phyloP scores from a whole-genome alignment of 2,797 vertebrate genomes.

The Tenualosa ilisha region DNA sequence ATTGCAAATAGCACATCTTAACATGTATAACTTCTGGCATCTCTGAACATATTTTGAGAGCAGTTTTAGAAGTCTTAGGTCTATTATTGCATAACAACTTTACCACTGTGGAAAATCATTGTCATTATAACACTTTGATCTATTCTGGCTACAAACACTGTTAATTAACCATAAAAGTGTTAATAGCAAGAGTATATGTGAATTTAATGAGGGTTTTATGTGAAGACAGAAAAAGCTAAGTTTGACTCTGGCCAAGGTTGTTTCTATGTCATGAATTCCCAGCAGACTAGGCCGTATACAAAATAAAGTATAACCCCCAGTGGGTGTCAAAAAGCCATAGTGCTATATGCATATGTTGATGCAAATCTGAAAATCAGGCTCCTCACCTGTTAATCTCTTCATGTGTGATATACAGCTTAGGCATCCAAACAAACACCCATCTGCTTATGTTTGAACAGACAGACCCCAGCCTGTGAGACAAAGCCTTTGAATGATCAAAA shows the following conservation, averaged over 20 bases:
- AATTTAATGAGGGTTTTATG: not conserved
- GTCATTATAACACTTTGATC: not conserved
- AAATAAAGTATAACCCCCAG: not conserved
- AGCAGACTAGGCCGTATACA: not conserved
- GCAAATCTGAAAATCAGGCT: not conserved
- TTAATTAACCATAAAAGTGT: slow-evolving; percentile 14
- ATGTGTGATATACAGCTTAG: slow-evolving; percentile 68
- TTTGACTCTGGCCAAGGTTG: not conserved
- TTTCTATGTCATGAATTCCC: not conserved
- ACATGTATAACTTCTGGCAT: not conserved
- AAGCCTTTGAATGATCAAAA: slow-evolving; percentile 74
- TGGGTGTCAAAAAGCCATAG: not conserved
- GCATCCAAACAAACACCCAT: slow-evolving; percentile 71
- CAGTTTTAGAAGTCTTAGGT: not conserved
- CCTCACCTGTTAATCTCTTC: slow-evolving; percentile 24
- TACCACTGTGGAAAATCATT: not conserved
- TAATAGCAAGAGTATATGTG: slow-evolving; percentile 19
- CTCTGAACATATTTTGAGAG: not conserved
- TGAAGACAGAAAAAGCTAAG: slow-evolving; percentile 1
- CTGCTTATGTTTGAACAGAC: slow-evolving; percentile 68
- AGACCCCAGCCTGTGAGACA: slow-evolving; percentile 60
- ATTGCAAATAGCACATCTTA: not conserved
- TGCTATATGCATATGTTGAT: not conserved
- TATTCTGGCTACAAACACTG: not conserved
- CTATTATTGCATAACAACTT: not conserved